Conservation (phyloP, 92 coral and sea anemone species). For the Blastomussa wellsi region DNA sequence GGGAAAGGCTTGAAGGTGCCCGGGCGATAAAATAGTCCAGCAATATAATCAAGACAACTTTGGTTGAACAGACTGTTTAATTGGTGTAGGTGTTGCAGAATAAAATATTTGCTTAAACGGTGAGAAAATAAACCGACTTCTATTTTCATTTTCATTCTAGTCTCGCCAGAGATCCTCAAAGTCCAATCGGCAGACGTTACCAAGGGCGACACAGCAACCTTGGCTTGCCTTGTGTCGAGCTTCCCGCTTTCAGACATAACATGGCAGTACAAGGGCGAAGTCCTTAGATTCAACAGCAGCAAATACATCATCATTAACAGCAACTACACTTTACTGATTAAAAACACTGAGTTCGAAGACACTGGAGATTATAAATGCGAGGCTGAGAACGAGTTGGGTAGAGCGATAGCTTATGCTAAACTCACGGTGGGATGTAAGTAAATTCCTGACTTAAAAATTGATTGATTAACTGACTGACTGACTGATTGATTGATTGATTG, state of each 20-base stretch:
- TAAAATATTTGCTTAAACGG: neutral
- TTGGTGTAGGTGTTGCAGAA: too few relatives aligned
- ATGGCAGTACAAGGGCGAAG: constrained; percentile 65
- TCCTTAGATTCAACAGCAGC: constrained; percentile 9
- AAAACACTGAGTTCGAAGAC: constrained; percentile 34
- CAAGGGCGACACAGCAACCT: constrained; percentile 50
- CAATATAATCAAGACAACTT: too few relatives aligned
- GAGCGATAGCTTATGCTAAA: constrained; percentile 47
- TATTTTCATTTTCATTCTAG: constrained; percentile 51
- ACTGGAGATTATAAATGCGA: constrained; percentile 73
- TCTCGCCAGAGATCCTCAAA: constrained; percentile 64
- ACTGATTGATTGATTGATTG: neutral
- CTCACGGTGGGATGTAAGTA: constrained; percentile 65
- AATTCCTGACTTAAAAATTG: neutral
- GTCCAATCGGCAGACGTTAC: constrained; percentile 53
- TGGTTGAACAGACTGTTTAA: too few relatives aligned
- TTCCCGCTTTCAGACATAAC: constrained; percentile 81
- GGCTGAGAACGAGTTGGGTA: constrained; percentile 62
- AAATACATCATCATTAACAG: constrained; percentile 1
- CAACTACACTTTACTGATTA: constrained; percentile 49
- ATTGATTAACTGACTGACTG: neutral
- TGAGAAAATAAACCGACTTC: neutral
- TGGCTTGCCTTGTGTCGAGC: constrained; percentile 72
- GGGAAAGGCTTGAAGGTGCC: too few relatives aligned
- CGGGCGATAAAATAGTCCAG: too few relatives aligned